A percentile compares a stretch with the other conserved stretches of the same genome.
Evolutionary conservation across 37 sponge, comb jelly and placozoan genomes (phyloP).

Genomic region (Hexactinellida sp.): DNA sequence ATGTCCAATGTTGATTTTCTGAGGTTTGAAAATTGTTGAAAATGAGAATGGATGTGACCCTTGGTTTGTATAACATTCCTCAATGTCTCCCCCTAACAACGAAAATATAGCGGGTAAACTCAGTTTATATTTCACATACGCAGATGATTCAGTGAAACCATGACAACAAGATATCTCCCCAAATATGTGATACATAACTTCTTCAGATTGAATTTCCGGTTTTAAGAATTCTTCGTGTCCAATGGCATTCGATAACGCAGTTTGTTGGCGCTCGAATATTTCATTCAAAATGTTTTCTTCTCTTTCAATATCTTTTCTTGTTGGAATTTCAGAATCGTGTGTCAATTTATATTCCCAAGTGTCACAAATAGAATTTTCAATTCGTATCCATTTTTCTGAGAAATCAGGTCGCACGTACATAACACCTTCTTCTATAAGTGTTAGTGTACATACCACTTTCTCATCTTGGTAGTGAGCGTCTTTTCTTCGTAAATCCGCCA

Average conservation of each 20-base stretch:
- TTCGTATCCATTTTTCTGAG: background rate
- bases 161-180: slow-evolving; percentile 15
- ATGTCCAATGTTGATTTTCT: background rate
- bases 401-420: background rate
- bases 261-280: background rate
- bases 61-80: background rate
- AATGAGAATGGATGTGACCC: background rate
- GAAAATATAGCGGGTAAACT: background rate
- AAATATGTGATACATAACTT: background rate
- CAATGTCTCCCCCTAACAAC: background rate
- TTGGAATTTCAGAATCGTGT: background rate
- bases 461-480: background rate
- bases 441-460: background rate
- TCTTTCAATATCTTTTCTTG: background rate
- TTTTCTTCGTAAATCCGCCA: background rate
- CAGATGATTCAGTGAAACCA: background rate
- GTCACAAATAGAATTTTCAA: background rate
- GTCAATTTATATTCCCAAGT: background rate
- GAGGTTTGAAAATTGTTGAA: background rate
- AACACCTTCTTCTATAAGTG: background rate
- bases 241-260: background rate
- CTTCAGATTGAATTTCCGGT: background rate
- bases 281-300: background rate
- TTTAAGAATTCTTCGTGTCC: background rate
- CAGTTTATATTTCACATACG: background rate